phyloP scores from a whole-genome alignment of 2,113 vertebrate species.

The Archocentrus centrarchus region DNA sequence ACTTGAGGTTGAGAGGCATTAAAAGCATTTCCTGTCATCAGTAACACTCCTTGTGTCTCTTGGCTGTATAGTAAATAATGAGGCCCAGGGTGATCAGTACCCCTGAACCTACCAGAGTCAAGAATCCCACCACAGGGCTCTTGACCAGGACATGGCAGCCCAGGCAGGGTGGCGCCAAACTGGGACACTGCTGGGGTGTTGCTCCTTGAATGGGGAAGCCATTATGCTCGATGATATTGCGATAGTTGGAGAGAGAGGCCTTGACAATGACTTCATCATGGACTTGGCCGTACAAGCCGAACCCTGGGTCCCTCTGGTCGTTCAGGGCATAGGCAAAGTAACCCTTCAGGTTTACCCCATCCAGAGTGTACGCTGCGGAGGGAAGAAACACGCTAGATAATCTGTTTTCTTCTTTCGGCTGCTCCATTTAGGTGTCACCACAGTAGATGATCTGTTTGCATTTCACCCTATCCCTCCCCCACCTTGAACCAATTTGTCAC shows the following conservation, averaged over 20 bases:
- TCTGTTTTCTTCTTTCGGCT: background rate
- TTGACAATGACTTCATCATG: conserved; percentile 88
- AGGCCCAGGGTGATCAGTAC: conserved; percentile 86
- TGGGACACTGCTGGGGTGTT: conserved; percentile 77
- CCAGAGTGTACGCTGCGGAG: conserved; percentile 86
- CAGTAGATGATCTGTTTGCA: background rate
- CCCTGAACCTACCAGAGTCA: conserved; percentile 85
- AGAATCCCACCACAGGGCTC: conserved; percentile 87
- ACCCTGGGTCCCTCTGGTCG: conserved; percentile 88
- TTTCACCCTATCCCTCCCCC: background rate
- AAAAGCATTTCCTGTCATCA: conserved; percentile 12
- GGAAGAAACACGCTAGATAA: background rate
- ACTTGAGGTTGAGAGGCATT: background rate
- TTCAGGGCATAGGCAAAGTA: conserved; percentile 95
- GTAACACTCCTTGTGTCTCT: conserved; percentile 82
- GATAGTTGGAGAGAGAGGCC: conserved; percentile 88
- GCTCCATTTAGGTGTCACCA: background rate
- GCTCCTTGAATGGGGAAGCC: conserved; percentile 84
- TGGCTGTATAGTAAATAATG: conserved; percentile 87
- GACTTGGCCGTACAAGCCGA: conserved; percentile 87
- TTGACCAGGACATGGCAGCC: conserved; percentile 81
- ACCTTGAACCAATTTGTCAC: no score
- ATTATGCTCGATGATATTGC: conserved; percentile 87
- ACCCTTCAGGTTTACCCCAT: conserved; percentile 91
- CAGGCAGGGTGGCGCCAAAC: conserved; percentile 64